Base-by-base conservation (phyloP, 2,113 vertebrate species). In the Ptychochromis oligacanthus region DNA sequence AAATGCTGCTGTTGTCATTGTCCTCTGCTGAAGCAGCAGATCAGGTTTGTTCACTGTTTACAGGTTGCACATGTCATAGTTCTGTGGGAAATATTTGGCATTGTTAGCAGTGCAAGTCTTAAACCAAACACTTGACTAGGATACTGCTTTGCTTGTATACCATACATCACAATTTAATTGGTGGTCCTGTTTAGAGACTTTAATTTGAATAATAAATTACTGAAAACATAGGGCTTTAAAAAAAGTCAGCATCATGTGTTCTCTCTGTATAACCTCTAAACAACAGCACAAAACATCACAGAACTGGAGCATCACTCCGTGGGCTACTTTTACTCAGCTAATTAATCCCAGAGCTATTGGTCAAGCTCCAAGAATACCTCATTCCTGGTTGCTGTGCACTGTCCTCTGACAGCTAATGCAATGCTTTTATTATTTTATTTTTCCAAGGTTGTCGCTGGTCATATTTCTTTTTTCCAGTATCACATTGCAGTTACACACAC, bases 281-380 rank as follows among this genome's bases (percentile, higher is more conserved):
- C 31, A 72, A 34, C 26, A 34, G 11, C 18, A 86, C 40, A 58
- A 26, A 81, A 22, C 75, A 60, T 57, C 49, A 59, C 43, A 79
- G 55, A 61, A 62, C 0, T 58, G 28, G 24, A 77, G 52, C 56
- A 40, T 54, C 46, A 57, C 26, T 77, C 36, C 52, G 76, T 18
- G 28, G 40, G 79, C 62, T 61, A 70, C 55, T 82, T 58, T 60
- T 74, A 49, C 6, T 10, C 49, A 55, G 24, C 74, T 61, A 54
- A 77, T 77, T 57, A 28, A 74, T 54, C 40, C 28, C 52, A 81
- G 38, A 5, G 22, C 77, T 40, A 3, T 26, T 12, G 11, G 80
- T 57, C 22, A 34, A 79, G 28, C 36, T 80, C 72, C 85, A 65
- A 76, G 52, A 82, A 79, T 77, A 60, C 81, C 20, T 81, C 74